Conservation (phyloP, 2,113 vertebrate genomes). For the Catharus minimus region DNA sequence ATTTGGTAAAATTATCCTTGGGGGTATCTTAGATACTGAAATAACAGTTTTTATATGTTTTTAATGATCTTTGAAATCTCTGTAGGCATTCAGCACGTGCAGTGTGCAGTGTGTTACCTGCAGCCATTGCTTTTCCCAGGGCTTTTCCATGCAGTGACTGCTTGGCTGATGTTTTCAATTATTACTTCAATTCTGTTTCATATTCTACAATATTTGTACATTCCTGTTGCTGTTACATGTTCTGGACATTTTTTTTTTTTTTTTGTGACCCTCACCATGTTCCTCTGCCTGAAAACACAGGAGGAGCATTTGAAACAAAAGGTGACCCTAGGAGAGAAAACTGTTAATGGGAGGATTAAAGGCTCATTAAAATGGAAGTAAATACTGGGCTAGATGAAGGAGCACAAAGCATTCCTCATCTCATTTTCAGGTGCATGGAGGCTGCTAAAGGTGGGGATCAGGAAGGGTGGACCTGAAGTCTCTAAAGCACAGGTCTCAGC, state of each 20-base stretch:
- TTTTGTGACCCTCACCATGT: neutral
- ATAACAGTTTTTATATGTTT: neutral
- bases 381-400: neutral
- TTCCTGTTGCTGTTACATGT: neutral
- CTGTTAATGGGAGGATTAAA: neutral
- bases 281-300: neutral
- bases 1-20: neutral
- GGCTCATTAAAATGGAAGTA: neutral
- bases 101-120: neutral
- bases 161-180: neutral
- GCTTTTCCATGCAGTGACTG: neutral
- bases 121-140: neutral
- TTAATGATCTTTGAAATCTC: neutral
- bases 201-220: neutral
- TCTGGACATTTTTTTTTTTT: neutral
- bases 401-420: neutral
- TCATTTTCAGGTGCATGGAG: neutral
- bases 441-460: neutral
- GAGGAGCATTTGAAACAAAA: neutral
- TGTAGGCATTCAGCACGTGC: neutral
- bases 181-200: neutral
- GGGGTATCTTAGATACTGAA: neutral
- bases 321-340: neutral
- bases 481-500: neutral
- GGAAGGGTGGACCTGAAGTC: neutral